Evolutionary conservation across 2,113 vertebrate species (phyloP).

Genomic region (western clawed frog (Xenopus tropicalis)): UCB_Xtro_10.0 CM004445.2:78451001-78451500

Average conservation of each 20-base stretch:
- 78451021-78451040: no score
- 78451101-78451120: slow-evolving; percentile 60
- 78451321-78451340: slow-evolving; percentile 79
- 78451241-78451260: slow-evolving; percentile 54
- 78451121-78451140: slow-evolving; percentile 65
- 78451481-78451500: slow-evolving; percentile 79
- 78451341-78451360: slow-evolving; percentile 87
- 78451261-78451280: slow-evolving; percentile 62
- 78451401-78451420: slow-evolving; percentile 92
- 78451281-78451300: slow-evolving; percentile 66
- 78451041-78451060: slow-evolving; percentile 43
- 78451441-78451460: slow-evolving; percentile 70
- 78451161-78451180: slow-evolving; percentile 70
- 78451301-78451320: slow-evolving; percentile 77
- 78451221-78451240: slow-evolving; percentile 51
- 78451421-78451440: slow-evolving; percentile 88
- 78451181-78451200: slow-evolving; percentile 63
- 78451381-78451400: slow-evolving; percentile 75
- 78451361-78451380: slow-evolving; percentile 78
- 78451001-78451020: no score
- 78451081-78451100: slow-evolving; percentile 58
- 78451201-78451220: slow-evolving; percentile 52
- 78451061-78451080: slow-evolving; percentile 56
- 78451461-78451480: slow-evolving; percentile 74
- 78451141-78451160: slow-evolving; percentile 65